A percentile compares a stretch with the other conserved stretches of the same genome.
phyloP scores from a whole-genome alignment of 2,888 invertebrate genomes.

The Epirrhoe alternata region DNA sequence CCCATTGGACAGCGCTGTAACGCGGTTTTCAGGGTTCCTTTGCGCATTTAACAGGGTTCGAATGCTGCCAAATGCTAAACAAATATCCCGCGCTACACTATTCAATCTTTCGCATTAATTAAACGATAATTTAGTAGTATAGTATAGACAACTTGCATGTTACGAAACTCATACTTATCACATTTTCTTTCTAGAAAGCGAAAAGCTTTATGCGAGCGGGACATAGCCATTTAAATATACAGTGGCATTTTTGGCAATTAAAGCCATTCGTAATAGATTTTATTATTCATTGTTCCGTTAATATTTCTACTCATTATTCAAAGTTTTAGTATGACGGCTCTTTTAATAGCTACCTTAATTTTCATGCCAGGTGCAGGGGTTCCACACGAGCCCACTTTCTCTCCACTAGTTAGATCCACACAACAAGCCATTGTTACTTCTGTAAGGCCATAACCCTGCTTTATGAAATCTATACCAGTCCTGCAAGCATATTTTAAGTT shows the following conservation, averaged over 20 bases:
- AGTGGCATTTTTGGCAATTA: neutral
- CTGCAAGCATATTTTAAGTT: constrained; percentile 52
- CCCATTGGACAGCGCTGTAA: too few species aligned
- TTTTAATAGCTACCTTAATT: constrained; percentile 78
- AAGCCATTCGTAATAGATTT: neutral
- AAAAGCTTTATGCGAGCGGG: neutral
- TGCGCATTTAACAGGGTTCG: too few species aligned
- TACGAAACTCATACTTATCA: neutral
- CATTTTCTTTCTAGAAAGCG: neutral
- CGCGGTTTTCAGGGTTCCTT: too few species aligned
- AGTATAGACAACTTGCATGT: neutral
- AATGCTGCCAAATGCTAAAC: too few species aligned
- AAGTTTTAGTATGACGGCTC: neutral
- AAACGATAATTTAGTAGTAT: too few species aligned
- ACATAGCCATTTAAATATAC: neutral
- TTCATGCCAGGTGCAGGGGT: constrained; percentile 87
- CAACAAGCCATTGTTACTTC: constrained; percentile 89
- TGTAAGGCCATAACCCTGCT: constrained; percentile 92
- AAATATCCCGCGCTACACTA: too few species aligned
- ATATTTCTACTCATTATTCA: neutral
- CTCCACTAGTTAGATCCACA: constrained; percentile 69
- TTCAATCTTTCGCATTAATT: too few species aligned
- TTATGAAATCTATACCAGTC: constrained; percentile 82
- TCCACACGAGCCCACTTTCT: constrained; percentile 88
- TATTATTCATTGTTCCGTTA: neutral